Evolutionary conservation across 2,113 vertebrate genomes (phyloP).

Genomic region (Colius striatus): DNA sequence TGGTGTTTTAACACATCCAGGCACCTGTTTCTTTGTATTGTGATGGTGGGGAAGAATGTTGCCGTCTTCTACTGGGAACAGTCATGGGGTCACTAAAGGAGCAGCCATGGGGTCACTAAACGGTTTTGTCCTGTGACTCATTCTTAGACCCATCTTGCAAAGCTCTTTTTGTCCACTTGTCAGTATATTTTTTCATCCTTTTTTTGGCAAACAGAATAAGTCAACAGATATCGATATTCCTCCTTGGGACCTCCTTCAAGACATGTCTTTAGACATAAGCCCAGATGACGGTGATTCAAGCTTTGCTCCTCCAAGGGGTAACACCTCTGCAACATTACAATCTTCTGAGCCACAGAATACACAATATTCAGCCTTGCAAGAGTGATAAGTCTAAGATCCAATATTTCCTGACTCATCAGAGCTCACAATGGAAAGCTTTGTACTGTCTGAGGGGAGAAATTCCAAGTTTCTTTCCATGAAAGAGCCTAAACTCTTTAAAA

Average conservation of each 20-base stretch:
- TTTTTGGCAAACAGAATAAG: background rate
- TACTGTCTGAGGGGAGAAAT: background rate
- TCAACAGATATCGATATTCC: background rate
- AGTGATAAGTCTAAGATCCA: conserved; percentile 13
- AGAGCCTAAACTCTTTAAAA: conserved; percentile 14
- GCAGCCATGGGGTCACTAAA: background rate
- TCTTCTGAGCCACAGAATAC: background rate
- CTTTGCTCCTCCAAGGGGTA: background rate
- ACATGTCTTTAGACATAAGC: background rate
- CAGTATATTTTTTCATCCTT: background rate
- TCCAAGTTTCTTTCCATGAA: conserved; percentile 49
- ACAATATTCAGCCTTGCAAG: background rate
- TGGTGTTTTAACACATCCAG: background rate
- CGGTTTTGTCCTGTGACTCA: background rate
- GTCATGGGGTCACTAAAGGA: background rate
- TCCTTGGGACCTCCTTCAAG: background rate
- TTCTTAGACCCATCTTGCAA: background rate
- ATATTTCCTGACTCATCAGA: background rate
- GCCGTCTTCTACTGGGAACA: background rate
- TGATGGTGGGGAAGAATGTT: background rate
- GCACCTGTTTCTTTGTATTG: fast-evolving
- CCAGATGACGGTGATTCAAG: background rate
- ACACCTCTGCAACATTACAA: background rate
- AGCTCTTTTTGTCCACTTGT: background rate
- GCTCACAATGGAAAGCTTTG: conserved; percentile 43